Conservation (phyloP, 2,113 vertebrate species). For the Planiliza haematocheilus region DNA sequence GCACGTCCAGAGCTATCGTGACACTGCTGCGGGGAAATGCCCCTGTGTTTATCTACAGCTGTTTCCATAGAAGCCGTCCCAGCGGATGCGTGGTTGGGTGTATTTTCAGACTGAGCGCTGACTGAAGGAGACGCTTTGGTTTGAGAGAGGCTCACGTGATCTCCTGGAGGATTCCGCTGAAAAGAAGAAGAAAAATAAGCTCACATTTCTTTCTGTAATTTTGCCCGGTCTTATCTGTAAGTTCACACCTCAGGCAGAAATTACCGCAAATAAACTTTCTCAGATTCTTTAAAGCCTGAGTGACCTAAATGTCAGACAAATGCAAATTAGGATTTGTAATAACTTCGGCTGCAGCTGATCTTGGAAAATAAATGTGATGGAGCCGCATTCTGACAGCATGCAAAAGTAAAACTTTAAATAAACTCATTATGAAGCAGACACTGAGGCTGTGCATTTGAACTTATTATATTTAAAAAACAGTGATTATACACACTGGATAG, state of each 20-base stretch:
- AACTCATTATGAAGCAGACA: background rate
- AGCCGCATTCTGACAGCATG: background rate
- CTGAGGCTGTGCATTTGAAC: background rate
- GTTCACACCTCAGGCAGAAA: background rate
- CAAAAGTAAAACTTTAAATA: background rate
- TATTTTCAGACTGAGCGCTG: constrained; percentile 65
- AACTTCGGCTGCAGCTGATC: background rate
- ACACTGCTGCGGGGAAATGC: constrained; percentile 57
- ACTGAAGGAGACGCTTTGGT: constrained; percentile 27
- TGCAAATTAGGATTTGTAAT: background rate
- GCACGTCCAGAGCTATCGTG: constrained; percentile 45
- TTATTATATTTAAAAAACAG: background rate
- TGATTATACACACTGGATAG: background rate
- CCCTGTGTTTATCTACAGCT: constrained; percentile 68
- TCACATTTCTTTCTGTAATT: background rate
- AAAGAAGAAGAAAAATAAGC: constrained; percentile 46
- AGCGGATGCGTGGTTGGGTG: constrained; percentile 13
- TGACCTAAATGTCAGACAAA: background rate
- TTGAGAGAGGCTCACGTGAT: constrained; percentile 39
- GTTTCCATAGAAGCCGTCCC: constrained; percentile 66
- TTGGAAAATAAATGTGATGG: background rate
- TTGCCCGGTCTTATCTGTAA: background rate
- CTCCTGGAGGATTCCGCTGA: constrained; percentile 56
- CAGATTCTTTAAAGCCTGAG: background rate
- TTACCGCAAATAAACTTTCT: constrained; percentile 8